Conservation (phyloP, 2,113 vertebrate genomes). For the Herpailurus yagouaroundi region DNA sequence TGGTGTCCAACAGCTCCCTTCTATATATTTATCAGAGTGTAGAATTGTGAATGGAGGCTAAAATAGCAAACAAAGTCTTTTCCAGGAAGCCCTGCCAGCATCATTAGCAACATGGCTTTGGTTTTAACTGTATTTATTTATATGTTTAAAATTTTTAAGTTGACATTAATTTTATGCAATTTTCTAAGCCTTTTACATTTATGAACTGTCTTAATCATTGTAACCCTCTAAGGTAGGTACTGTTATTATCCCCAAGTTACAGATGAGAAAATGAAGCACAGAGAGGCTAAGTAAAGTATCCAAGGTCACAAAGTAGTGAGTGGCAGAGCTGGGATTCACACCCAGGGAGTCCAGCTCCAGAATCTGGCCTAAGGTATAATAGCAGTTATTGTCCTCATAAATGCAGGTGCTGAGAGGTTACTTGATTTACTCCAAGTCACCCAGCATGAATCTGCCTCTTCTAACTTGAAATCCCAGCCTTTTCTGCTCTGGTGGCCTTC, state of each 20-base stretch:
- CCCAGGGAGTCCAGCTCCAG: not conserved
- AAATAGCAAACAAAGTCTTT: slow-evolving; percentile 30
- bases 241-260: not conserved
- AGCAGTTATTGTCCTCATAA: not conserved
- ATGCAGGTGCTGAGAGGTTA: not conserved
- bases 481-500: not conserved
- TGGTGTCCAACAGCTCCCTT: not conserved
- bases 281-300: not conserved
- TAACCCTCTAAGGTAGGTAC: not conserved
- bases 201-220: not conserved
- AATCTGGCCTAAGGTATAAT: not conserved
- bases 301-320: not conserved
- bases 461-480: not conserved
- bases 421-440: not conserved
- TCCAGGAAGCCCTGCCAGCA: not conserved
- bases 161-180: not conserved
- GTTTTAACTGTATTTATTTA: not conserved
- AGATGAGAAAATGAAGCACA: not conserved
- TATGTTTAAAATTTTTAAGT: not conserved
- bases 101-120: not conserved
- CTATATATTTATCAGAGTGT: not conserved
- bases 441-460: not conserved
- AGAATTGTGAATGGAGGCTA: slow-evolving; percentile 3
- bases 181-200: not conserved
- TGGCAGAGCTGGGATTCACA: not conserved